Conservation (phyloP, 2,888 invertebrate species). For the Pristionchus mayeri region DNA sequence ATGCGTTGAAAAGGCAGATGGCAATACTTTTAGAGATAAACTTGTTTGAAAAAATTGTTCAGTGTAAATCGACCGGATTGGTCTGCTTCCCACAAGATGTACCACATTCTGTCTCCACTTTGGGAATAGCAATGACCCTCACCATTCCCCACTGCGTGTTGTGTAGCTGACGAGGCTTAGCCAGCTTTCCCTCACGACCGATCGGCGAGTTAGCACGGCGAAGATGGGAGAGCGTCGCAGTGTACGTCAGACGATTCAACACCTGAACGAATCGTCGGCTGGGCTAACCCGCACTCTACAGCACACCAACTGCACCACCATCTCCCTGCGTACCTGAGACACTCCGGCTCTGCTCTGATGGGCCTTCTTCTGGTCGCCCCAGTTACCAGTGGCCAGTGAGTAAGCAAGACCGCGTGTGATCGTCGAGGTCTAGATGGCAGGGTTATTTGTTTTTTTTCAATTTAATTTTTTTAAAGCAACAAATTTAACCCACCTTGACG, state of each 20-base stretch:
- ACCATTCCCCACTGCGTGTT: slow-evolving; percentile 96
- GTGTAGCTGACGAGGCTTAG: slow-evolving; percentile 97
- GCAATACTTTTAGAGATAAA: too few relatives aligned
- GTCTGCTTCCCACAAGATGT: too few relatives aligned
- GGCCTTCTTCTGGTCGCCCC: slow-evolving; percentile 99
- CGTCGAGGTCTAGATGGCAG: slow-evolving; percentile 85
- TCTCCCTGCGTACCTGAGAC: slow-evolving; percentile 83
- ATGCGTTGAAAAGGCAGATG: too few relatives aligned
- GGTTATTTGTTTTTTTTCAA: neutral
- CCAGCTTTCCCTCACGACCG: slow-evolving; percentile 97
- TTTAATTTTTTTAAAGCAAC: neutral
- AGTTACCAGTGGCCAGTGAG: slow-evolving; percentile 98
- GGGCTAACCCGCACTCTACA: too few relatives aligned
- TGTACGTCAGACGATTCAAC: slow-evolving; percentile 97
- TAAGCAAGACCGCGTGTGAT: slow-evolving; percentile 98
- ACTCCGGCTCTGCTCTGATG: slow-evolving; percentile 98
- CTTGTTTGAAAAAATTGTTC: too few relatives aligned
- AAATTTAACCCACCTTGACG: slow-evolving; percentile 54
- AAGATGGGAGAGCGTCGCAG: slow-evolving; percentile 97
- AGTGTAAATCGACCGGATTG: too few relatives aligned
- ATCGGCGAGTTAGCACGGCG: slow-evolving; percentile 98
- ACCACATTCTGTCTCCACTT: too few relatives aligned
- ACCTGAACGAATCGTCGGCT: slow-evolving; percentile 81
- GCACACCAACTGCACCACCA: too few relatives aligned
- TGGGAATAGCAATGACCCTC: too few relatives aligned